Percentiles rank a stretch among this genome's conserved stretches.
Evolutionary conservation across 1,140 invertebrate species (phyloP).

Genomic region (Battus philenor): DNA sequence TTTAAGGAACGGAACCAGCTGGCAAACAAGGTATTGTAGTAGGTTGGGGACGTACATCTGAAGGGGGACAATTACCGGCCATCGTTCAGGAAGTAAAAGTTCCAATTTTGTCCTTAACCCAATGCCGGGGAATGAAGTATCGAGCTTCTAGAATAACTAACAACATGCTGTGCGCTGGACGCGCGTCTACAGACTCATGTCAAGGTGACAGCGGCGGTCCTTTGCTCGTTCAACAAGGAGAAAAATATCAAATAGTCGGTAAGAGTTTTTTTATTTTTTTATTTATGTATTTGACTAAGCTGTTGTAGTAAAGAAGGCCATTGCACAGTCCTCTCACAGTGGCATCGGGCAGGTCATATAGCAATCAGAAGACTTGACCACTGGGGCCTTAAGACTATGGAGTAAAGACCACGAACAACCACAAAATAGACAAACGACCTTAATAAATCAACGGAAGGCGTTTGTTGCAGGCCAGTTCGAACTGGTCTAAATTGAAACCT

Average conservation of each 20-base stretch:
- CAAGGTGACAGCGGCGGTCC: conserved; percentile 92
- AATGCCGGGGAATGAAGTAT: conserved; percentile 89
- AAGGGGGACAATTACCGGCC: conserved; percentile 87
- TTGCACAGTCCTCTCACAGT: no score
- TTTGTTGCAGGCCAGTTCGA: no score
- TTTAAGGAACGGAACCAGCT: conserved; percentile 80
- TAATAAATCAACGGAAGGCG: no score
- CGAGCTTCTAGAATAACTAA: conserved; percentile 84
- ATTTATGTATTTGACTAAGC: no score
- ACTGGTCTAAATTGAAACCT: no score
- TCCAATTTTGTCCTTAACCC: conserved; percentile 85
- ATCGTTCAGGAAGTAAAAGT: conserved; percentile 90
- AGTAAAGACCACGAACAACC: no score
- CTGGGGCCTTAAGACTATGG: no score
- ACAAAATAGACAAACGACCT: no score
- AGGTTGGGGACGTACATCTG: conserved; percentile 89
- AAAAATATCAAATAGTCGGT: conserved; percentile 86
- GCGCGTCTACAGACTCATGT: conserved; percentile 88
- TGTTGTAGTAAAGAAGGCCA: no score
- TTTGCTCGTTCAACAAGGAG: conserved; percentile 82
- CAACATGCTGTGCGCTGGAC: conserved; percentile 81
- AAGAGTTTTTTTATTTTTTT: no score
- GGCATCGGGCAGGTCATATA: no score
- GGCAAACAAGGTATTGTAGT: conserved; percentile 85
- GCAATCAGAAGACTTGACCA: no score